Percentiles rank a stretch among this genome's conserved stretches.
Evolutionary conservation across 2,888 invertebrate genomes (phyloP).

Genomic region (Ischnura elegans): DNA sequence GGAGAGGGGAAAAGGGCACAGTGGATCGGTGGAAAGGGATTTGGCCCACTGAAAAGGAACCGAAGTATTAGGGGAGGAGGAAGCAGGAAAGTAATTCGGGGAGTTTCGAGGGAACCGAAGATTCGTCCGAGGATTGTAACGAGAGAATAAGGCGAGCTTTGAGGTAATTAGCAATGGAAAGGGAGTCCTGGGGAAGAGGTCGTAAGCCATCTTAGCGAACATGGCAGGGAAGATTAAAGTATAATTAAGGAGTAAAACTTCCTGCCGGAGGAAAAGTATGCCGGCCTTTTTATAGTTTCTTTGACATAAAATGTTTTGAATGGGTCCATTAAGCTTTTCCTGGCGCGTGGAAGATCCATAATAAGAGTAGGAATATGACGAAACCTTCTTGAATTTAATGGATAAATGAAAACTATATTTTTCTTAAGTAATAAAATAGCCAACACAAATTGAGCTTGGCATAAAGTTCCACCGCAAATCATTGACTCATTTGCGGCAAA

Average conservation of each 20-base stretch:
- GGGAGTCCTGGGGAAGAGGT: background rate
- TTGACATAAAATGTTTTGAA: background rate
- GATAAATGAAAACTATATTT: too few relatives aligned
- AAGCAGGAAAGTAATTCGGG: background rate
- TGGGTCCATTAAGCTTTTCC: too few relatives aligned
- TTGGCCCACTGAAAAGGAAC: background rate
- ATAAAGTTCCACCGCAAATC: too few relatives aligned
- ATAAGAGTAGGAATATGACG: too few relatives aligned
- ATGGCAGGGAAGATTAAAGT: background rate
- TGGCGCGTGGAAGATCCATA: background rate
- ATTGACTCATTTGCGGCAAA: too few relatives aligned
- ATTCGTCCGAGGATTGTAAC: background rate
- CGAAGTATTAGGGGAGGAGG: background rate
- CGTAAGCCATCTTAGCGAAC: conserved; percentile 4
- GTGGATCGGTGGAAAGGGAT: background rate
- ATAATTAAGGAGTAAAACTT: background rate
- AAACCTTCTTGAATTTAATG: too few relatives aligned
- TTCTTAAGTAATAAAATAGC: too few relatives aligned
- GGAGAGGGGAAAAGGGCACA: conserved; percentile 11
- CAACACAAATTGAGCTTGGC: too few relatives aligned
- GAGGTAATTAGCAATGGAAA: conserved; percentile 9
- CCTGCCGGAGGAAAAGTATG: background rate
- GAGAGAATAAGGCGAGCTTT: background rate
- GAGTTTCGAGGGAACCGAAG: background rate
- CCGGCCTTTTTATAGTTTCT: background rate